Evolutionary conservation across 2,113 vertebrate species (phyloP).

Genomic region (Neotoma lepida): DNA sequence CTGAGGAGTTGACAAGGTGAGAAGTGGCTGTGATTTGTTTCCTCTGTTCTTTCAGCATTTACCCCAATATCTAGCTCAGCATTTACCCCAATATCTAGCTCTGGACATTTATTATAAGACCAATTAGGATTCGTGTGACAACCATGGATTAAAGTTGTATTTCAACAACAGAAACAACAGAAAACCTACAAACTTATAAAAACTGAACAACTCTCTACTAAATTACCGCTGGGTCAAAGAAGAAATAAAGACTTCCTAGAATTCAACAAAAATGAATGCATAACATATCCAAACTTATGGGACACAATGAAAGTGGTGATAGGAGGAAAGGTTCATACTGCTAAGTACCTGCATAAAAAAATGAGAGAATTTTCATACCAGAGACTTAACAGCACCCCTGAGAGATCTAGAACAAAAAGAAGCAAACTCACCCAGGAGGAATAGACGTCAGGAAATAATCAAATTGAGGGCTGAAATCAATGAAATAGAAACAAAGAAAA

Average conservation of each 20-base stretch:
- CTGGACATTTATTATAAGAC: too few species aligned
- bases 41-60: too few species aligned
- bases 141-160: neutral
- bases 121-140: too few species aligned
- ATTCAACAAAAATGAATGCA: neutral
- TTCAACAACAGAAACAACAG: neutral
- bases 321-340: too few species aligned
- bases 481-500: neutral
- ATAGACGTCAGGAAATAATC: neutral
- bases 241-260: neutral
- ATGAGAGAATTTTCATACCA: neutral
- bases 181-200: neutral
- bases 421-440: neutral
- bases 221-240: neutral
- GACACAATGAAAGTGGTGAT: too few species aligned
- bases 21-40: too few species aligned
- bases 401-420: neutral
- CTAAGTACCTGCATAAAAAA: neutral
- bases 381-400: neutral
- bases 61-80: too few species aligned
- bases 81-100: too few species aligned
- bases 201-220: neutral
- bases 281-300: neutral
- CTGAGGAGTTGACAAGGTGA: too few species aligned
- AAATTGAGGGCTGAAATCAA: neutral